These are phyloP conservation scores for Fissipunctia ypsillon DNA, from an alignment of 2,888 invertebrate species.

Conservation along the genomic window DNA sequence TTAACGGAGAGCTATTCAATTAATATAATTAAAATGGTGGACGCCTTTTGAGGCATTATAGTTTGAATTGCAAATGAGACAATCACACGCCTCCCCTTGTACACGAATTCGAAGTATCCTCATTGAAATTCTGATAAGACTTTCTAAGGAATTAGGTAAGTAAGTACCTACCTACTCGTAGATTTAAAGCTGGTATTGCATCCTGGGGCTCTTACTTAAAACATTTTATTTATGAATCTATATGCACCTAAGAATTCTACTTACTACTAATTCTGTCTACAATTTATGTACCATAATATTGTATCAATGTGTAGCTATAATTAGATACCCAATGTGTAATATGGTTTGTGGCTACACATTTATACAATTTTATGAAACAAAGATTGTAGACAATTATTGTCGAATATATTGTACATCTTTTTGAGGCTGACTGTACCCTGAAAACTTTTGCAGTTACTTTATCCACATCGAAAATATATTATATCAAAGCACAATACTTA, in stretches of 20 bases:
- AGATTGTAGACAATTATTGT: background rate
- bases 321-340: background rate
- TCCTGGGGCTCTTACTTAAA: slow-evolving; percentile 1
- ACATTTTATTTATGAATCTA: background rate
- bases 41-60: slow-evolving; percentile 62
- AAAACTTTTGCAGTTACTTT: background rate
- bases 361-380: background rate
- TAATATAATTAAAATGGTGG: slow-evolving; percentile 71
- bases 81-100: slow-evolving; percentile 69
- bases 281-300: background rate
- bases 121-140: slow-evolving; percentile 70
- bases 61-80: slow-evolving; percentile 78
- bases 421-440: background rate
- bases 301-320: background rate
- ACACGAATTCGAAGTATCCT: slow-evolving; percentile 67
- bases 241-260: background rate
- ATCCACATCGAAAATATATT: background rate
- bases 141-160: slow-evolving; percentile 32
- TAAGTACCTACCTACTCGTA: slow-evolving; percentile 16
- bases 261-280: background rate
- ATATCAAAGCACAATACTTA: no score
- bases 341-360: background rate
- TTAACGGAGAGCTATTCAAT: slow-evolving; percentile 70
- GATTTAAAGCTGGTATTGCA: slow-evolving; percentile 28
- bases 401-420: background rate